Evolutionary conservation across 2,888 invertebrate species (phyloP), one percentile per base, ranked within the genome.

Genomic region (Candidula unifasciata): DNA sequence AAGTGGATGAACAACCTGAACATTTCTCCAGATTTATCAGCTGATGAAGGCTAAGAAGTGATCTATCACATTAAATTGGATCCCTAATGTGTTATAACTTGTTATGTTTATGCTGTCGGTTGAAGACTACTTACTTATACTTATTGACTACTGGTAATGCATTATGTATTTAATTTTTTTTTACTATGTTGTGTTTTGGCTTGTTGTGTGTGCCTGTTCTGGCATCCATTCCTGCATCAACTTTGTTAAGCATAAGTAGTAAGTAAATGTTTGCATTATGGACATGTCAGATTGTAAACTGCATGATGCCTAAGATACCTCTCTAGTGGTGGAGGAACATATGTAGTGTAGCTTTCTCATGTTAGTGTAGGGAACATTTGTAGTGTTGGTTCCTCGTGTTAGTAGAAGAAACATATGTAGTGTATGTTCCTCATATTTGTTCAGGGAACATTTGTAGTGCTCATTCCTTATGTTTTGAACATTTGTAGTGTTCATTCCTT

Each of bases 211-310:
- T 57, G 57, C 54, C 16, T 76, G 76, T 33, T 60, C 54, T 57
- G 76, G 76, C 44, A 33, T 57, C 21, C 76, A 76, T 33, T 57
- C 30, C 33, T 57, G 33, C 76, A 76, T 33, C 76, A 76, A 57
- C 76, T 10, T 27, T 76, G 76, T 76, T 57, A 76, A 57, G 52
- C 30, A 44, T n/a, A 76, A 57, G 76, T 76, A 57, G 76, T 76
- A 76, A 76, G 76, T 76, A 76, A 74, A 30, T 10, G 44, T 73
- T 73, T 73, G 73, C 37, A 8, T 73, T 1, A 44, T 73, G 27
- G 44, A n/a, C 24, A 37, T 73, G 44, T n/a, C 24, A n/a, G 8
- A 44, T 1, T 52, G 44, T 73, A 52, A 6, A 3, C 13, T 73
- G 73, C 44, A 73, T 73, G 73, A n/a, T 73, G 6, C 24, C 71